phyloP scores from a whole-genome alignment of 1,140 invertebrate species.

The Saccostrea echinata region DNA sequence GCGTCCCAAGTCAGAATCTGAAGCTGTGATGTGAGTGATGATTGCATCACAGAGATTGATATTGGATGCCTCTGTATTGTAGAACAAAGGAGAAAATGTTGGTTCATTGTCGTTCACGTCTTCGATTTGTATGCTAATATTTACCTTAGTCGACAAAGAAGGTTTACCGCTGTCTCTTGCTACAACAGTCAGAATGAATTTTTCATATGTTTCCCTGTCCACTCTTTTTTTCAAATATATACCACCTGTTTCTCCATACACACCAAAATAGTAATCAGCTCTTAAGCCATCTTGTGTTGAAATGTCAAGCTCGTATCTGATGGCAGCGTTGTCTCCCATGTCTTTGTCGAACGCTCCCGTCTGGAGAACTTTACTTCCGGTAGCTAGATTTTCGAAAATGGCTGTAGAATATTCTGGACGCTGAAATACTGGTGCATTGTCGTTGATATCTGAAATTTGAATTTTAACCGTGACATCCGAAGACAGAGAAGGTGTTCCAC shows the following conservation, averaged over 20 bases:
- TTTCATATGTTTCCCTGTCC: constrained; percentile 49
- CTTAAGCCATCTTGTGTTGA: constrained; percentile 80
- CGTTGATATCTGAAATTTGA: constrained; percentile 57
- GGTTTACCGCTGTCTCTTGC: constrained; percentile 61
- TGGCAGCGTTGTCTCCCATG: constrained; percentile 87
- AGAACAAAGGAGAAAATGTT: constrained; percentile 63
- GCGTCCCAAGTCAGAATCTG: constrained; percentile 66
- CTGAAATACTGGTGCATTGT: constrained; percentile 60
- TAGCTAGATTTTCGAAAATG: constrained; percentile 80
- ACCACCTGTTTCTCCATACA: constrained; percentile 42
- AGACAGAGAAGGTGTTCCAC: constrained; percentile 35
- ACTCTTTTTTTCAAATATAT: constrained; percentile 40
- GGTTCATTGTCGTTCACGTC: constrained; percentile 61
- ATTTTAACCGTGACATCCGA: constrained; percentile 44
- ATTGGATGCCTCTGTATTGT: constrained; percentile 69
- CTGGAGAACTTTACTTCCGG: constrained; percentile 79
- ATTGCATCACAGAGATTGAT: constrained; percentile 60
- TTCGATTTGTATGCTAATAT: constrained; percentile 54
- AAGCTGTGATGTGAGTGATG: constrained; percentile 63
- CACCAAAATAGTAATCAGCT: constrained; percentile 45
- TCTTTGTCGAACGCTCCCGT: constrained; percentile 90
- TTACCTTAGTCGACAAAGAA: constrained; percentile 55
- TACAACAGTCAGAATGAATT: constrained; percentile 53
- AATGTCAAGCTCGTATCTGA: constrained; percentile 87
- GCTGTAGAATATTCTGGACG: constrained; percentile 78